Base-by-base conservation (phyloP, 2,888 invertebrate genomes). In the Brachyopa scutellaris region DNA sequence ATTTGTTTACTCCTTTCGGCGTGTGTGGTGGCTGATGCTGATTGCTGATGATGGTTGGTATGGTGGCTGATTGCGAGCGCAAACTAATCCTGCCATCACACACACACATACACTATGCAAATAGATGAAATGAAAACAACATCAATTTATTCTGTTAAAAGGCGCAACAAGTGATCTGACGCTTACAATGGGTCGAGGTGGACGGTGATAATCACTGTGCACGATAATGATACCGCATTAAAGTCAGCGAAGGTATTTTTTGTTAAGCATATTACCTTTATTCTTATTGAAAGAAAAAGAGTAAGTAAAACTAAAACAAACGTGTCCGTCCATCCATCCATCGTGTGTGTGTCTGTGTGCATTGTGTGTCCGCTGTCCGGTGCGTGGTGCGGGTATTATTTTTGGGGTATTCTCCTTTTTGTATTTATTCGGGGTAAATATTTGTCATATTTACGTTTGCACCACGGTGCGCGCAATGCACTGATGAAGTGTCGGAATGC, bases 271-370 rank as follows among this genome's bases (percentile, higher is more conserved):
- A 21, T 26, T 64, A 17, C 8, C n/a, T 13, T 13, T 29, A 76
- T 84, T 85, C 67, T 80, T 83, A 57, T 80, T 77, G 36, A 15
- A 47, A 84, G 67, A 83, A 85, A 70, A 61, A 66, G 86, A 87
- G 87, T 87, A 86, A 87, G 87, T 87, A 86, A 87, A 87, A 87
- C 74, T 80, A 80, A 80, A 74, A 80, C 79, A 80, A 80, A 80
- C 79, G 66, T 78, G 66, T 55, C 67, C 55, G 59, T 61, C 67
- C 49, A 49, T 57, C 31, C 51, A n/a, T 53, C 26, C 15, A 61
- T 61, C 26, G 49, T 9, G 15, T 47, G 23, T 11, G 19, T 36
- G 33, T 33, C 21, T 40, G 13, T 13, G 38, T 38, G 15, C 36
- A 51, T 40, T 66, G 36, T 31, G 11, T 47, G 62, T 23, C 31